These are phyloP conservation scores for Rhinogobio ventralis DNA, from an alignment of 2,797 vertebrate genomes.

Conservation along the genomic window DNA sequence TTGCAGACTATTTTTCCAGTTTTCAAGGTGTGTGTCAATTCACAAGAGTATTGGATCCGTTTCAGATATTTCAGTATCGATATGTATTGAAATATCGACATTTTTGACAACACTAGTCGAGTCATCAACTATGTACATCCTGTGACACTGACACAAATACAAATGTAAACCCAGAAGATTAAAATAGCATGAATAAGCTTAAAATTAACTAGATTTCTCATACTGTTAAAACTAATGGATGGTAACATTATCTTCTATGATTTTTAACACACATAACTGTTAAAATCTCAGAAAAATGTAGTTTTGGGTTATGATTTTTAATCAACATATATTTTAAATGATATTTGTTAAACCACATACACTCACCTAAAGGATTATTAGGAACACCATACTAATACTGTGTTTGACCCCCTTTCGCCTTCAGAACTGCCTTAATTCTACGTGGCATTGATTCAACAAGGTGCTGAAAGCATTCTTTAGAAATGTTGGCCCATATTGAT, in stretches of 20 bases:
- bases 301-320: not conserved
- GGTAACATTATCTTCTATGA: not conserved
- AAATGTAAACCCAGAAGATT: not conserved
- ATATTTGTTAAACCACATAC: not conserved
- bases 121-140: no score
- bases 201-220: not conserved
- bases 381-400: no score
- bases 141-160: not conserved
- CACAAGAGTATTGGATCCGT: no score
- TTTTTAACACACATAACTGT: not conserved
- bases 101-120: not conserved
- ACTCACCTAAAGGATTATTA: no score
- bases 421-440: no score
- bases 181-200: not conserved
- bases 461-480: no score
- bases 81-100: not conserved
- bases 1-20: no score
- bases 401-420: no score
- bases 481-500: no score
- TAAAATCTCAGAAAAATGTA: not conserved
- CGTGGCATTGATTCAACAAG: no score
- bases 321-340: not conserved
- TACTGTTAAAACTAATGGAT: not conserved
- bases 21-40: no score
- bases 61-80: not conserved